phyloP scores from a whole-genome alignment of 2,888 invertebrate species.

The Lasioglossum zephyrum region DNA sequence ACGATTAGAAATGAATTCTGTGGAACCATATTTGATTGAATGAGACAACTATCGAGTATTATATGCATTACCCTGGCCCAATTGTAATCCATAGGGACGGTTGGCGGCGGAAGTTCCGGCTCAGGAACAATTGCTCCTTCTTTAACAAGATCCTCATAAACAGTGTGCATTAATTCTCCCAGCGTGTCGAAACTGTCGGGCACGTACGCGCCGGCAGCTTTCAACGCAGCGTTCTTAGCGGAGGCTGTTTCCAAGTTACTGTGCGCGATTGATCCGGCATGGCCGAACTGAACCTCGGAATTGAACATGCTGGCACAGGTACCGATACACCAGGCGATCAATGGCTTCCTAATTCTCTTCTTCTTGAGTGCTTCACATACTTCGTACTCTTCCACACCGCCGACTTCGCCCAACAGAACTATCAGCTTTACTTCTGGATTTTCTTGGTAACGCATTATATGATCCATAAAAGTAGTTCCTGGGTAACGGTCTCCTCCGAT shows the following conservation, averaged over 20 bases:
- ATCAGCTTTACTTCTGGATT: constrained; percentile 96
- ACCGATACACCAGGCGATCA: constrained; percentile 99
- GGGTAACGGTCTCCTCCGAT: constrained; percentile 99
- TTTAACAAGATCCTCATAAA: constrained; percentile 91
- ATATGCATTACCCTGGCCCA: constrained; percentile 93
- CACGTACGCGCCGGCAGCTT: constrained; percentile 94
- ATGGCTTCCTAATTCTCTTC: constrained; percentile 94
- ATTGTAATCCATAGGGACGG: constrained; percentile 99
- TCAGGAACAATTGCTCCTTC: constrained; percentile 93
- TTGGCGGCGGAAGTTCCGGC: constrained; percentile 98
- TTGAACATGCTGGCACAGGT: constrained; percentile 89
- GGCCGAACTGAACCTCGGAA: constrained; percentile 97
- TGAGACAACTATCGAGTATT: constrained; percentile 40
- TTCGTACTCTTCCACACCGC: constrained; percentile 98
- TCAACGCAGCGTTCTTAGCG: constrained; percentile 94
- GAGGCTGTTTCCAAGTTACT: constrained; percentile 96
- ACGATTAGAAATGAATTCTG: background rate
- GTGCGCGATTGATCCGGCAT: constrained; percentile 99
- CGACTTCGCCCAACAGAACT: constrained; percentile 98
- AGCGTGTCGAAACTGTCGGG: constrained; percentile 96
- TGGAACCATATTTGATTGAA: background rate
- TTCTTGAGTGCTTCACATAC: constrained; percentile 94
- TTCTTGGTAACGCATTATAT: constrained; percentile 93
- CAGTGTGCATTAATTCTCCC: constrained; percentile 92
- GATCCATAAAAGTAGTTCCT: constrained; percentile 99